Percentiles rank a stretch among this genome's conserved stretches.
Conservation (phyloP, 2,797 vertebrate genomes). For the Notolabrus celidotus region DNA sequence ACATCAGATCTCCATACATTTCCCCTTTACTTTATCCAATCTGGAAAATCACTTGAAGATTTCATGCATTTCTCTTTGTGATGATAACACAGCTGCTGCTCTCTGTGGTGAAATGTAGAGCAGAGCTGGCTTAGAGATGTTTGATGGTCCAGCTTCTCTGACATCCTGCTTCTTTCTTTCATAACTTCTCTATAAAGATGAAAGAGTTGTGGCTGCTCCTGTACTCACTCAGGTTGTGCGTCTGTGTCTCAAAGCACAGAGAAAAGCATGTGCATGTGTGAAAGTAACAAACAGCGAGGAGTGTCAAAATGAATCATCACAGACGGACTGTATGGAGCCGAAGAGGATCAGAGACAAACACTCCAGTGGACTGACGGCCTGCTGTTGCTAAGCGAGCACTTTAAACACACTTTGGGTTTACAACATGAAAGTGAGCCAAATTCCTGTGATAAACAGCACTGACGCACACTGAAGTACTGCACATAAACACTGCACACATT, state of each 20-base stretch:
- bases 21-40: background rate
- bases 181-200: conserved; percentile 44
- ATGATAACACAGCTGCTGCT: no score
- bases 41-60: conserved; percentile 13
- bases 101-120: no score
- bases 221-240: conserved; percentile 26
- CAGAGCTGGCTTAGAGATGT: background rate
- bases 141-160: no score
- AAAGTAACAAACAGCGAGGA: conserved; percentile 25
- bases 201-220: conserved; percentile 38
- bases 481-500: conserved; percentile 35
- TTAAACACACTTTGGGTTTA: conserved; percentile 59
- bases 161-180: conserved; percentile 21
- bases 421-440: conserved; percentile 54
- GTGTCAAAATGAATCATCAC: conserved; percentile 21
- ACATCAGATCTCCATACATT: background rate
- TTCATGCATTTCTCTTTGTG: conserved; percentile 2
- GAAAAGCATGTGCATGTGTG: conserved; percentile 6
- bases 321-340: conserved; percentile 5
- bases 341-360: conserved; percentile 35
- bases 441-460: conserved; percentile 59
- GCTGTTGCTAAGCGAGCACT: conserved; percentile 52
- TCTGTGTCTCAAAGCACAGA: conserved; percentile 5
- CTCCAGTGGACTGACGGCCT: conserved; percentile 28
- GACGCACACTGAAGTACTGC: conserved; percentile 23